Evolutionary conservation across 1,140 invertebrate species (phyloP).

Genomic region (Atta colombica): DNA sequence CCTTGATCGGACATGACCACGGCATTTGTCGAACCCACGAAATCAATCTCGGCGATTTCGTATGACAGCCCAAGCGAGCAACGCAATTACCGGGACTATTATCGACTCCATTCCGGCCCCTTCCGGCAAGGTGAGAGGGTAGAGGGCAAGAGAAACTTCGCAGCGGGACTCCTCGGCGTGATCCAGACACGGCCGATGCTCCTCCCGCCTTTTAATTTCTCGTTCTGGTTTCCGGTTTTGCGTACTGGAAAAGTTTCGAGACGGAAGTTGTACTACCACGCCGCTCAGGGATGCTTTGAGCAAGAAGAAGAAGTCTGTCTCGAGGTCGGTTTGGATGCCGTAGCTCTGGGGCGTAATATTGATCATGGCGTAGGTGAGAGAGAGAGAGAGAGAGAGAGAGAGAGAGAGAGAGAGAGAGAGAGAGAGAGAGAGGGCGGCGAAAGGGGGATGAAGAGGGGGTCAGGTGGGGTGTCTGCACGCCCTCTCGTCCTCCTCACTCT

Average conservation of each 20-base stretch:
- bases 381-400: constrained; percentile 50
- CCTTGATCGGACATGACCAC: constrained; percentile 18
- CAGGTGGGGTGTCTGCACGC: constrained; percentile 81
- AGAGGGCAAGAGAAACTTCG: constrained; percentile 18
- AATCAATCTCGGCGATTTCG: constrained; percentile 58
- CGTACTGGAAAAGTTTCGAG: constrained; percentile 66
- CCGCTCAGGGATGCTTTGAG: constrained; percentile 76
- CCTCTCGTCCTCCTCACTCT: constrained; percentile 63
- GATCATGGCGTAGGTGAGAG: constrained; percentile 83
- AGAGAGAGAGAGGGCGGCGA: constrained; percentile 3
- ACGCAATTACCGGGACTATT: constrained; percentile 62
- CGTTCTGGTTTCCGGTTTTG: constrained; percentile 69
- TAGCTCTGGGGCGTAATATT: constrained; percentile 85
- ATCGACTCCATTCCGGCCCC: constrained; percentile 50
- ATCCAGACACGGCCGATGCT: constrained; percentile 8
- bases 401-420: constrained; percentile 3
- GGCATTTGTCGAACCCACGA: constrained; percentile 35
- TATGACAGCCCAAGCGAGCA: constrained; percentile 57
- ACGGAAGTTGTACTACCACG: constrained; percentile 70
- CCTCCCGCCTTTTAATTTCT: constrained; percentile 64
- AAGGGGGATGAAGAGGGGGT: constrained; percentile 52
- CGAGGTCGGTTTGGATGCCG: constrained; percentile 84
- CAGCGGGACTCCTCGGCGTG: constrained; percentile 33
- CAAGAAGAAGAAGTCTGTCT: constrained; percentile 83
- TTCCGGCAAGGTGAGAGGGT: constrained; percentile 24